Percentiles rank a stretch among this genome's conserved stretches.
These are phyloP conservation scores for Felis catus DNA, from an alignment of 2,113 vertebrate species.

Conservation along the genomic window F.catus_Fca126_mat1.0 CM031418.1:51577001-51577500, in stretches of 20 bases:
- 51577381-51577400: too few relatives aligned
- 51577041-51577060: background rate
- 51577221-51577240: conserved; percentile 53
- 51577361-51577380: too few relatives aligned
- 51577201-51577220: background rate
- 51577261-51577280: conserved; percentile 48
- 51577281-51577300: background rate
- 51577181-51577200: conserved; percentile 57
- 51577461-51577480: too few relatives aligned
- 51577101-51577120: background rate
- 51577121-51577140: conserved; percentile 3
- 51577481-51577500: too few relatives aligned
- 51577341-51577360: too few relatives aligned
- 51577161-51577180: background rate
- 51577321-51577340: too few relatives aligned
- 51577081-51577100: background rate
- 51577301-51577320: background rate
- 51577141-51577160: background rate
- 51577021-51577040: background rate
- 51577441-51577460: too few relatives aligned
- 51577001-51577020: background rate
- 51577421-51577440: too few relatives aligned
- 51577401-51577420: too few relatives aligned
- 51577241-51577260: conserved; percentile 54
- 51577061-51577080: background rate